Evolutionary conservation across 2,113 vertebrate genomes (phyloP), one percentile per base, ranked within the genome.

Genomic region (Mixornis gularis): DNA sequence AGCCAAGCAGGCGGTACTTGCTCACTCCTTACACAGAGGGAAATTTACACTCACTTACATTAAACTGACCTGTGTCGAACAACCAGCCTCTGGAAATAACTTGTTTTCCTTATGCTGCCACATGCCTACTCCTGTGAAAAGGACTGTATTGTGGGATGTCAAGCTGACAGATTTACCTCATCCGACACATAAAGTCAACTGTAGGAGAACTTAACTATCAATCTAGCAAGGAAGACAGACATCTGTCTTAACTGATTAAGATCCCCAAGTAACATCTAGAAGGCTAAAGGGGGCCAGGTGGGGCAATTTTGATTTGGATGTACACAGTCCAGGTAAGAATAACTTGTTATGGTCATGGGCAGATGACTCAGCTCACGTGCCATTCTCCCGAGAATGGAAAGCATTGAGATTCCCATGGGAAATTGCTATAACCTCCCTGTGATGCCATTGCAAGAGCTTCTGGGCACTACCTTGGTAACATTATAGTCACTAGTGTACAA

Each of bases 311-410:
- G n/a, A 49, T 70, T 80, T 36, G 46, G 41, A 80, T 3, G 1
- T 12, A 20, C 3, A 9, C 36, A 56, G 64, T 12, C 30, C 12
- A 49, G 26, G 30, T 15, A 77, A 34, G 30, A 1, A 0, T 13
- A 48, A 36, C 32, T 44, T 51, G 16, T 38, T 26, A 38, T 38
- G 34, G 34, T 60, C 58, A 27, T 27, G 36, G 58, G 58, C 41
- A 66, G 22, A 59, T 1, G 0, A 41, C 13, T 29, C 29, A 26
- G 14, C 8, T 26, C 0, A 0, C 7, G 6, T 5, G 26, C 7
- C 41, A 69, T 21, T 5, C 16, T 24, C 29, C 24, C 0, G 0
- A 43, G 17, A 52, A 43, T 10, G 9, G 2, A 52, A 65, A 10
- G 27, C 53, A 60, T 48, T 3, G 3, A 1, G 1, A 43, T 14